Evolutionary conservation across 2,797 vertebrate species (phyloP).

Genomic region (Cottoperca gobio): DNA sequence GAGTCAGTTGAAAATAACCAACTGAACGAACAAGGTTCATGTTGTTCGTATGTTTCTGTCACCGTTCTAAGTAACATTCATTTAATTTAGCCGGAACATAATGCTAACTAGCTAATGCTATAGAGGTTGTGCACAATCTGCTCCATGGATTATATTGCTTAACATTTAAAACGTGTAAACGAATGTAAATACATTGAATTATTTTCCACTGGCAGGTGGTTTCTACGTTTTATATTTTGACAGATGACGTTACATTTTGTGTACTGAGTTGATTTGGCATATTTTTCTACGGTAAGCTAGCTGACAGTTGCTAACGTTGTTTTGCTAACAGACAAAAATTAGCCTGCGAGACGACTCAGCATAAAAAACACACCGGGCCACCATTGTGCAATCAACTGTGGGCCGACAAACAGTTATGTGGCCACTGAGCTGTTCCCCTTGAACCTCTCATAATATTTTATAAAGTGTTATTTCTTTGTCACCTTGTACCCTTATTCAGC

Average conservation of each 20-base stretch:
- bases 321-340: slow-evolving; percentile 76
- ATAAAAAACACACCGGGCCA: slow-evolving; percentile 77
- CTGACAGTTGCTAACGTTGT: slow-evolving; percentile 64
- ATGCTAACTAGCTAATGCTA: slow-evolving; percentile 60
- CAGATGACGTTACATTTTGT: background rate
- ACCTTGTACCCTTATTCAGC: background rate
- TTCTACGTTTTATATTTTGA: background rate
- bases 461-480: background rate
- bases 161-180: background rate
- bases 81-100: slow-evolving; percentile 51
- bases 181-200: accelerated
- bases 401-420: slow-evolving; percentile 12
- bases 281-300: slow-evolving; percentile 31
- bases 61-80: slow-evolving; percentile 8
- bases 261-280: background rate
- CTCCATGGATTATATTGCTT: background rate
- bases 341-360: slow-evolving; percentile 81
- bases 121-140: background rate
- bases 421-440: slow-evolving; percentile 11
- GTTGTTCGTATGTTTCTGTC: slow-evolving; percentile 22
- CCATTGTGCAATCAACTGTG: slow-evolving; percentile 73
- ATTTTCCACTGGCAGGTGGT: background rate
- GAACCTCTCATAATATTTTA: background rate
- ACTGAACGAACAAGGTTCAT: background rate
- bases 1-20: accelerated